Conservation (phyloP, 2,797 vertebrate species). For the Anomalospiza imberbis region DNA sequence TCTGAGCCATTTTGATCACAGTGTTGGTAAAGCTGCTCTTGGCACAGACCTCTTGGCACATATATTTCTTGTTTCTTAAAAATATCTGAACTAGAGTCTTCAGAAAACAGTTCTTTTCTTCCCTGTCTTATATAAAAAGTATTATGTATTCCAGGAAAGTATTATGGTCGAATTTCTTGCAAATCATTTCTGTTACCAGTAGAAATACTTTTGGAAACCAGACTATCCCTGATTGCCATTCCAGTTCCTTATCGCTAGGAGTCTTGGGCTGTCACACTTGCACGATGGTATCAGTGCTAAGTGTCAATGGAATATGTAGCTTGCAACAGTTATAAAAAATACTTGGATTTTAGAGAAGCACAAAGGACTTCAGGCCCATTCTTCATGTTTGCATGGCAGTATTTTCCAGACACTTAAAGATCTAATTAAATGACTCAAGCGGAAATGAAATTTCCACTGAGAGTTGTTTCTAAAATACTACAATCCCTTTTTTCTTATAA, state of each 20-base stretch:
- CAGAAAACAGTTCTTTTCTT: background rate
- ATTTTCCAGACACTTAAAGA: background rate
- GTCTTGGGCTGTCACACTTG: background rate
- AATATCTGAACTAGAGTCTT: background rate
- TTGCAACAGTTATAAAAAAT: background rate
- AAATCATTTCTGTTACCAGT: background rate
- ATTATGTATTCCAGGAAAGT: background rate
- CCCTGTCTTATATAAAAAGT: background rate
- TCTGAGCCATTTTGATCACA: background rate
- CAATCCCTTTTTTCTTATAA: background rate
- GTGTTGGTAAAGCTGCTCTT: background rate
- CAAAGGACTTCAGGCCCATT: background rate
- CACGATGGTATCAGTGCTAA: background rate
- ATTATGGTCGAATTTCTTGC: background rate
- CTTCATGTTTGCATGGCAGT: background rate
- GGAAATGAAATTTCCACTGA: background rate
- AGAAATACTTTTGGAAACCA: background rate
- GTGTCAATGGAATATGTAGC: background rate
- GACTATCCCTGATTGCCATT: background rate
- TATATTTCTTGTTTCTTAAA: background rate
- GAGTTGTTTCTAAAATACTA: background rate
- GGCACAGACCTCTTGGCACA: background rate
- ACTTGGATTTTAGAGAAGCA: background rate
- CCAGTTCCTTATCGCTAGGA: fast-evolving
- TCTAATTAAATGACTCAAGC: background rate